Base-by-base conservation (phyloP, 1,140 invertebrate genomes). In the Meloidogyne chitwoodi region DNA sequence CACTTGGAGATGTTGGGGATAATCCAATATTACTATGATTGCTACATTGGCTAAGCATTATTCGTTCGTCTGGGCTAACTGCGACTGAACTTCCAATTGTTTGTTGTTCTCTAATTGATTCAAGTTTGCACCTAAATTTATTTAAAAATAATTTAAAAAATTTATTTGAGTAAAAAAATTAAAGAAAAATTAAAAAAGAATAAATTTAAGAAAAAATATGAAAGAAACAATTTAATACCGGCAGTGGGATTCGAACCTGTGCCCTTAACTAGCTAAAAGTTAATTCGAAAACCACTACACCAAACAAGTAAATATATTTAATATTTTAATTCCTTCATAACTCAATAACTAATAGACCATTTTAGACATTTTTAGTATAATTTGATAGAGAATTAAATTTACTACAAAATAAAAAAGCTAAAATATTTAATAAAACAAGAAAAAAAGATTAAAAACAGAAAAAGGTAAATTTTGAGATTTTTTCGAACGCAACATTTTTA, bases 1-100 rank as follows among this genome's bases (percentile, higher is more conserved):
- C 44, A 64, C 29, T 29, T 11, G 77, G 77, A 4, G 77, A 75
- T 31, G 38, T 73, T 19, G 75, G 80, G 6, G 41, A 77, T 48
- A 56, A 16, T n/a, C 48, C 48, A n/a, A 56, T 56, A 56, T 0
- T 19, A 31, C 2, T 38, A 38, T 38, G 4, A 56, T 56, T 56
- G n/a, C 48, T 56, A n/a, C 48, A 56, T 56, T 56, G 48, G 12
- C 48, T 56, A 56, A 56, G 48, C 48, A 67, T 67, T 41, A 41
- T 31, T 67, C 29, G 24, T 22, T 34, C 65, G 4, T 41, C 65
- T 19, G 29, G 29, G 5, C 65, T 67, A 41, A 31, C 65, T 26
- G 12, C n/a, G 2, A 19, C 48, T 67, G 65, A 31, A 34, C 1
- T 67, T n/a, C 29, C 65, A n/a, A 26, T 22, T 26, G 22, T 10